Conservation (phyloP, 1,140 invertebrate genomes). For the Drosophila athabasca region DNA sequence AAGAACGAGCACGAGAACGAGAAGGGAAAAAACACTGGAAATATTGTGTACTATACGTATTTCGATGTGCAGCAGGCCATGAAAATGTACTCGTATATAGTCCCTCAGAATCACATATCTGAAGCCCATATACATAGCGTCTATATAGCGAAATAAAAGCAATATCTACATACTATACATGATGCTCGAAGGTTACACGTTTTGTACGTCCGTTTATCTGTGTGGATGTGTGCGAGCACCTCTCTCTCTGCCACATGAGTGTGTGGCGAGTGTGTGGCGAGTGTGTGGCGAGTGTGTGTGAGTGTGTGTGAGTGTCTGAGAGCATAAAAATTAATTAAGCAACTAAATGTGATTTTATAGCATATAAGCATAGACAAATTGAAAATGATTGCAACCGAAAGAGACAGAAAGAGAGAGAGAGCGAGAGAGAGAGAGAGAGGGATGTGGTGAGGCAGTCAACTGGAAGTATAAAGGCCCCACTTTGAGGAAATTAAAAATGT, state of each 20-base stretch:
- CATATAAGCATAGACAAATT: slow-evolving; percentile 72
- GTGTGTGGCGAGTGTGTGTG: slow-evolving; percentile 9
- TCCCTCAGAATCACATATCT: too few species aligned
- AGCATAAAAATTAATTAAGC: slow-evolving; percentile 79
- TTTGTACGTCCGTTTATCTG: slow-evolving; percentile 39
- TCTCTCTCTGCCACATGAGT: background rate
- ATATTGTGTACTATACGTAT: slow-evolving; percentile 33
- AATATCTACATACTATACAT: slow-evolving; percentile 61
- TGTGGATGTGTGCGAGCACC: slow-evolving; percentile 2
- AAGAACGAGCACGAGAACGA: slow-evolving; percentile 15
- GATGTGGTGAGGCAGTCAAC: background rate
- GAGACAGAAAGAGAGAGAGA: background rate
- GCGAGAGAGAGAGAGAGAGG: background rate
- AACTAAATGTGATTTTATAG: slow-evolving; percentile 84
- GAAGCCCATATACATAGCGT: slow-evolving; percentile 15
- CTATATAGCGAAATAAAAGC: slow-evolving; percentile 56
- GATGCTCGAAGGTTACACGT: slow-evolving; percentile 52
- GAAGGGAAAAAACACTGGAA: slow-evolving; percentile 18
- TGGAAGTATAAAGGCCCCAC: slow-evolving; percentile 7
- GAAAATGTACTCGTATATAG: slow-evolving; percentile 41
- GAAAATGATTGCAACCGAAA: slow-evolving; percentile 51
- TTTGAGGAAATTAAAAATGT: slow-evolving; percentile 53
- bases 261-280: background rate
- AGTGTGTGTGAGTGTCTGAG: slow-evolving; percentile 28
- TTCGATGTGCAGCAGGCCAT: slow-evolving; percentile 58